Evolutionary conservation across 2,888 invertebrate species (phyloP), one percentile per base, ranked within the genome.

Genomic region (Aleiodes leptofemur): DNA sequence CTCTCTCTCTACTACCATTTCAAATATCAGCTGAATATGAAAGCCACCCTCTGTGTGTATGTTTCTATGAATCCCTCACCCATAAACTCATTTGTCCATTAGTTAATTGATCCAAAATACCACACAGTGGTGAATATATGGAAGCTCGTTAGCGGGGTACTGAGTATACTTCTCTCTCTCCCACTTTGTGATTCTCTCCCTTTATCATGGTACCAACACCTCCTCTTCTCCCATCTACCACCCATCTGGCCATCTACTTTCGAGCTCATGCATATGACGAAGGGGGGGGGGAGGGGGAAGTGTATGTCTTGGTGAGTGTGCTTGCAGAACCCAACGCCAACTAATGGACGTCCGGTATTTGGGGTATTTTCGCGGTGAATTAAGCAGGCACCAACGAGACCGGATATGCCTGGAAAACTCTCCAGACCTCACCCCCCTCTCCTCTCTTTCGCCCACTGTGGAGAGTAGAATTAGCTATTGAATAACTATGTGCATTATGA

Each of bases 321-420:
- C 61, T 74, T 81, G 80, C 83, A 80, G 79, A 77, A 79, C 79
- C 43, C 43, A 43, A 43, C 76, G 80, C 78, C 80, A 81, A 82
- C 86, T 88, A 88, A 88, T 87, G 88, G 85, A 87, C 86, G 83
- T 86, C 84, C 85, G 86, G 84, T 81, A 85, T 86, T 86, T 82
- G 76, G 79, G 78, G 75, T 81, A 78, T 82, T 84, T 84, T 84
- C 81, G 82, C 78, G 78, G 81, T 82, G 83, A 85, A 85, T 85
- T 80, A 82, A 61, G 68, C 66, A 59, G 59, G 64, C 55, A 29
- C 31, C 8, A 13, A 68, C 38, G 16, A 43, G 43, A 23, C 61
- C 38, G 61, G 51, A 69, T 69, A 68, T 66, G 16, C 53, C 38
- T 34, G 43, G 55, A 43, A 57, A 64, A 64, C 64, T 43, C 43